Conservation (phyloP, 2,113 vertebrate species). For the Gambusia holbrooki region DNA sequence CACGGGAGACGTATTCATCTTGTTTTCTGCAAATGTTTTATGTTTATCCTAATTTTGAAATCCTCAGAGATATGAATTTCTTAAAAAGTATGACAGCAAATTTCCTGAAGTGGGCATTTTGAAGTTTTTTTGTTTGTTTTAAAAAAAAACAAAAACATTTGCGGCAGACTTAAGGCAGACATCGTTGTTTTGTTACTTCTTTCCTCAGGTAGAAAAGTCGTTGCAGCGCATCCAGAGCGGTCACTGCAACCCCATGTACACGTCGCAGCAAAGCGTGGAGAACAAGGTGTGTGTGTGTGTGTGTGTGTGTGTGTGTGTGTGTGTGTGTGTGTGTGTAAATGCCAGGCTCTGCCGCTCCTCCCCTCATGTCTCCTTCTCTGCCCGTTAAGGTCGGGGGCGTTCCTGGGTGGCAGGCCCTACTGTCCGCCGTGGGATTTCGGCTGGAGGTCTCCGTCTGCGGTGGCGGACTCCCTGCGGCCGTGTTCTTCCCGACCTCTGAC, state of each 20-base stretch:
- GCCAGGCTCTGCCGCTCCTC: constrained; percentile 6
- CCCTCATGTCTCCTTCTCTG: neutral
- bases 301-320: fast-evolving
- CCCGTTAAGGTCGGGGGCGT: constrained; percentile 80
- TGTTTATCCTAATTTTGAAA: no score
- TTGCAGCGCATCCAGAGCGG: constrained; percentile 94
- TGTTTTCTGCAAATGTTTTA: no score
- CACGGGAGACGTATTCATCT: no score
- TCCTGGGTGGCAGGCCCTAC: constrained; percentile 93
- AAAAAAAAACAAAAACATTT: no score
- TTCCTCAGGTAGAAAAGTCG: constrained; percentile 91
- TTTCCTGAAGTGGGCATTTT: no score
- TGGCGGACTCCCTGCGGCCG: constrained; percentile 87
- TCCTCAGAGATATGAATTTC: no score
- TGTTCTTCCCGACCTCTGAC: constrained; percentile 94
- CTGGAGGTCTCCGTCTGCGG: constrained; percentile 86
- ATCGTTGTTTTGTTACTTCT: neutral
- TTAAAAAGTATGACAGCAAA: no score
- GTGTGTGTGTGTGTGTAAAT: neutral
- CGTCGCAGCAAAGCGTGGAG: constrained; percentile 95
- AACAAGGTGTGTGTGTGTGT: constrained; percentile 84
- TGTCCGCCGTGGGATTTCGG: constrained; percentile 92
- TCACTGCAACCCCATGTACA: constrained; percentile 97
- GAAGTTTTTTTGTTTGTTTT: no score
- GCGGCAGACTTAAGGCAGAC: no score